Conservation (phyloP, 2,113 vertebrate genomes). For the Coptodon bakossiorum region DNA sequence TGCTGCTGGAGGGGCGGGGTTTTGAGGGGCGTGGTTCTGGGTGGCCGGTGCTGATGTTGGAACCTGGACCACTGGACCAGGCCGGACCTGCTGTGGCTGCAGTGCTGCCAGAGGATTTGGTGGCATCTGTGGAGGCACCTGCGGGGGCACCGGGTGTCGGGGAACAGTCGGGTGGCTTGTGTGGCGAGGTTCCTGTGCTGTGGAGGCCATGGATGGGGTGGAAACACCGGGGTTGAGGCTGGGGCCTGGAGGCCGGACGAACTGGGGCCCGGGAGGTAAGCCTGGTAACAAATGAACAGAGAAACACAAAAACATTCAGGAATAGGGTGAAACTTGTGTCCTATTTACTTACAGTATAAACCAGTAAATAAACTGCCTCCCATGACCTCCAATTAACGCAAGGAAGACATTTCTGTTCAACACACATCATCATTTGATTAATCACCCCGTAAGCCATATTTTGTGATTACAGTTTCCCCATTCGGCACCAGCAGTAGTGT, state of each 20-base stretch:
- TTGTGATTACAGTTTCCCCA: not conserved
- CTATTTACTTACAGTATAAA: not conserved
- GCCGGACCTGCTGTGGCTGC: conserved; percentile 66
- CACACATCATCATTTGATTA: not conserved
- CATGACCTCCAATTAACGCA: not conserved
- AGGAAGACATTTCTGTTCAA: not conserved
- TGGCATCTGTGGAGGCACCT: conserved; percentile 22
- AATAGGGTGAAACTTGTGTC: not conserved
- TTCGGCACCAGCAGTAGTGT: not conserved
- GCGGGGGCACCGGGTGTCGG: conserved; percentile 77
- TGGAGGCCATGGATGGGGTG: conserved; percentile 82
- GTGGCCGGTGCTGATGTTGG: conserved; percentile 67
- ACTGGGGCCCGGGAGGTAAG: conserved; percentile 81
- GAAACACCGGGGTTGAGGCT: conserved; percentile 77
- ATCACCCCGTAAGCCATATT: not conserved
- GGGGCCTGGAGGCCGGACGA: conserved; percentile 73
- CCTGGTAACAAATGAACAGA: conserved; percentile 57
- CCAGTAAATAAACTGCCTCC: not conserved
- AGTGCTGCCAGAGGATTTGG: conserved; percentile 72
- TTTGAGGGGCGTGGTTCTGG: conserved; percentile 82
- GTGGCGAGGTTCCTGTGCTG: conserved; percentile 79
- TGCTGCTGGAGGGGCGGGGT: conserved; percentile 61
- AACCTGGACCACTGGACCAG: conserved; percentile 82
- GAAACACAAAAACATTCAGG: not conserved
- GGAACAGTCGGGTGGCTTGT: conserved; percentile 78